Percentiles rank a stretch among this genome's conserved stretches.
phyloP scores from a whole-genome alignment of 2,113 vertebrate genomes.

The Steatornis caripensis region DNA sequence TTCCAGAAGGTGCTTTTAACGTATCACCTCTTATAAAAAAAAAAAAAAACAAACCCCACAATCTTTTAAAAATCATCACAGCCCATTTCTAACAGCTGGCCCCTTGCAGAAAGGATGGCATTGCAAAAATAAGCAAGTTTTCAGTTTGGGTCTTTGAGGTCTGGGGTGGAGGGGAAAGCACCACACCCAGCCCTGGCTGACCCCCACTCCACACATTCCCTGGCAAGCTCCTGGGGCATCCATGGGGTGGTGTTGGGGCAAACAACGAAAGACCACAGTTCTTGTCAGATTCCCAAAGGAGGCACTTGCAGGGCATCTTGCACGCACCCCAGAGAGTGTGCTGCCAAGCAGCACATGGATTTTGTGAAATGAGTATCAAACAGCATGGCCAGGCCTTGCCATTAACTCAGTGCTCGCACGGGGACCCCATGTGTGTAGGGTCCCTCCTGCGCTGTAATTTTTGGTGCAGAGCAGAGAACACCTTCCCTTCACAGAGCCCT shows the following conservation, averaged over 20 bases:
- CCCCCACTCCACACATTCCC: too few species aligned
- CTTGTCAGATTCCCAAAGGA: not conserved
- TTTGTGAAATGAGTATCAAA: not conserved
- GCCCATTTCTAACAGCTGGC: not conserved
- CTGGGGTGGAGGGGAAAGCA: too few species aligned
- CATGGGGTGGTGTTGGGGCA: not conserved
- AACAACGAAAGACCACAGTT: rapidly evolving
- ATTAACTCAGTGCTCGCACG: not conserved
- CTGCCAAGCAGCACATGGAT: not conserved
- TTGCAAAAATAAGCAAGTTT: not conserved
- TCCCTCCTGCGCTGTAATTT: not conserved
- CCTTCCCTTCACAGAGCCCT: not conserved
- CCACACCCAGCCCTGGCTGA: not conserved
- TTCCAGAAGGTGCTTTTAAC: not conserved
- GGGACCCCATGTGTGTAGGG: not conserved
- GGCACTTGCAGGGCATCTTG: not conserved
- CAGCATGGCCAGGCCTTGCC: not conserved
- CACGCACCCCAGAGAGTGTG: rapidly evolving
- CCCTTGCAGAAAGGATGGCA: not conserved
- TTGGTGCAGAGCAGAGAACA: not conserved
- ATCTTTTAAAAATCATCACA: not conserved
- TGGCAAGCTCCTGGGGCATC: too few species aligned
- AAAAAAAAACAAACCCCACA: not conserved
- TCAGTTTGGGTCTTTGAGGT: not conserved
- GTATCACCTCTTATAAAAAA: not conserved